Conservation (phyloP, 2,113 vertebrate genomes). For the Podarcis raffonei region DNA sequence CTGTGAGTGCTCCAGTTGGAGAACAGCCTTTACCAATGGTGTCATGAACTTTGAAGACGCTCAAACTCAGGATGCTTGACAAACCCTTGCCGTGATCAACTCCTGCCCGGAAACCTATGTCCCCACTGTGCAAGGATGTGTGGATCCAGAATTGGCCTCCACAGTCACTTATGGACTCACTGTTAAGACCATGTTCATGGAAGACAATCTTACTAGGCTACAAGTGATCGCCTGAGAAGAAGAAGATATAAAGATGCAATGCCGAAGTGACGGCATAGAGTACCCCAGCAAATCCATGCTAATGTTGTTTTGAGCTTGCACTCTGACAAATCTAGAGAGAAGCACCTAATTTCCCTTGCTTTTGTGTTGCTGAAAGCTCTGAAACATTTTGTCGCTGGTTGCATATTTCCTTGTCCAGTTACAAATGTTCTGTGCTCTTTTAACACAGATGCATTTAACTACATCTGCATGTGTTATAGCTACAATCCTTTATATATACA, state of each 20-base stretch:
- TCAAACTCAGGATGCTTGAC: too few relatives aligned
- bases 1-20: too few relatives aligned
- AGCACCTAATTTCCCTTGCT: background rate
- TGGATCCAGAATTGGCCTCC: too few relatives aligned
- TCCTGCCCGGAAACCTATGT: too few relatives aligned
- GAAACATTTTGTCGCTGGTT: conserved; percentile 27
- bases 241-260: background rate
- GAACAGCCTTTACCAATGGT: too few relatives aligned
- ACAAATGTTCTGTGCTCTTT: conserved; percentile 49
- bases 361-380: conserved; percentile 20
- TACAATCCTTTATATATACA: conserved; percentile 49
- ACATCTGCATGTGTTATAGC: conserved; percentile 13
- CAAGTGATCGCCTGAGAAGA: too few relatives aligned
- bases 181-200: too few relatives aligned
- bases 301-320: background rate
- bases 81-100: too few relatives aligned
- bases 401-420: conserved; percentile 46
- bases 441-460: conserved; percentile 21
- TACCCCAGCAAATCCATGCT: background rate
- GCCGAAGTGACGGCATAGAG: background rate
- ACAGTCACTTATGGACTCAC: too few relatives aligned
- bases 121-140: too few relatives aligned
- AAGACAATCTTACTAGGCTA: too few relatives aligned
- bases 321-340: background rate
- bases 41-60: too few relatives aligned